A percentile compares a stretch with the other conserved stretches of the same genome.
These are phyloP conservation scores for Pteropus rufus DNA, from an alignment of 2,797 vertebrate genomes.

Conservation along the genomic window DNA sequence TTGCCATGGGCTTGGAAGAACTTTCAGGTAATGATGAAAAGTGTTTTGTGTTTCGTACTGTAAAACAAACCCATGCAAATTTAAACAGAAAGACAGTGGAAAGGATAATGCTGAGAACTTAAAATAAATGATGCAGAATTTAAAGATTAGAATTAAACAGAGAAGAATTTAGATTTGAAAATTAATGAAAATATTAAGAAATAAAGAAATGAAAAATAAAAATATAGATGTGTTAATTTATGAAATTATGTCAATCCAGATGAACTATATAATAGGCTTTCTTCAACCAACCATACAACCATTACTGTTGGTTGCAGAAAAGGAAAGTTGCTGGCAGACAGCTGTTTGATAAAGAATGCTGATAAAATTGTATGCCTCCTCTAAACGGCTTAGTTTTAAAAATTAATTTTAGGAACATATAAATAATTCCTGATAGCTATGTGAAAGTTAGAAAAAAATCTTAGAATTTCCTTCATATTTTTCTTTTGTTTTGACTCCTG, in stretches of 20 bases:
- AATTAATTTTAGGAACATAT: constrained; percentile 38
- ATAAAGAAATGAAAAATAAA: constrained; percentile 1
- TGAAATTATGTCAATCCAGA: constrained; percentile 21
- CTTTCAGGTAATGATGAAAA: constrained; percentile 57
- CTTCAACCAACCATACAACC: background rate
- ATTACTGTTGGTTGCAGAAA: background rate
- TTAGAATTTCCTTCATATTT: constrained; percentile 19
- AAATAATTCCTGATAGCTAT: constrained; percentile 10
- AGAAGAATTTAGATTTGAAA: constrained; percentile 28
- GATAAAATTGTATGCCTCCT: background rate
- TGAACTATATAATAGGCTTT: constrained; percentile 40
- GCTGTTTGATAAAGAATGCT: constrained; percentile 12
- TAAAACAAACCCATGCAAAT: constrained; percentile 36
- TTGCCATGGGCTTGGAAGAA: background rate
- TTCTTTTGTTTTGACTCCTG: background rate
- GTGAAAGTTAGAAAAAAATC: background rate
- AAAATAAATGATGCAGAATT: background rate
- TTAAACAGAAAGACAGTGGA: constrained; percentile 14
- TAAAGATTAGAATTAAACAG: background rate
- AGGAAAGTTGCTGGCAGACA: background rate
- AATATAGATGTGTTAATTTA: constrained; percentile 23
- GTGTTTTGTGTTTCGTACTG: background rate
- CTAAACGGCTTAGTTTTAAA: constrained; percentile 30
- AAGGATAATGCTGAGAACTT: constrained; percentile 20
- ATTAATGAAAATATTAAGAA: constrained; percentile 39